Conservation (phyloP, 2,113 vertebrate genomes). For the Talpa occidentalis region DNA sequence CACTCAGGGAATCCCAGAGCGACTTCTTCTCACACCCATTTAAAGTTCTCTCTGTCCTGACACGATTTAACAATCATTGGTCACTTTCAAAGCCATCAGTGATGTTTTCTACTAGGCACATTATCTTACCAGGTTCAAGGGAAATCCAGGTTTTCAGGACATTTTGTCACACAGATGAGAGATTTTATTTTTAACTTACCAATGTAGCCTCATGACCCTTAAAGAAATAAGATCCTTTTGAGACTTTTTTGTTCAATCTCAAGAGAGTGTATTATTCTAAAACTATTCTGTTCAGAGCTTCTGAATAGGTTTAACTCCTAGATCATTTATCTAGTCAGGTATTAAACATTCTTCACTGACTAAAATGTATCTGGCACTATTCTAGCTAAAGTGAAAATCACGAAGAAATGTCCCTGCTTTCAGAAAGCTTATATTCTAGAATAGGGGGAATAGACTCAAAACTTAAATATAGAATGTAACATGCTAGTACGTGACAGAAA, state of each 20-base stretch:
- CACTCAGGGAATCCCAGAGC: not conserved
- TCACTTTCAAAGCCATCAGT: not conserved
- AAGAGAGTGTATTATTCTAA: not conserved
- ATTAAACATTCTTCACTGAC: not conserved
- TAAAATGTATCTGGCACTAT: not conserved
- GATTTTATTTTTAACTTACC: not conserved
- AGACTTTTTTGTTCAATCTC: not conserved
- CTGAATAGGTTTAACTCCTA: not conserved
- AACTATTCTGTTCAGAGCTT: not conserved
- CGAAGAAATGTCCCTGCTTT: not conserved
- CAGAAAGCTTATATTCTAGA: not conserved
- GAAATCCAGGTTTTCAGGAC: not conserved
- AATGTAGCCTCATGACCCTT: not conserved
- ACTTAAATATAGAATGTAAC: not conserved
- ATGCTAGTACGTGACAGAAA: not conserved
- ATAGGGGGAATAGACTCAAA: not conserved
- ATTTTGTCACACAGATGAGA: not conserved
- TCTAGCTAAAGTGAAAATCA: not conserved
- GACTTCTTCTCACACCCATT: not conserved
- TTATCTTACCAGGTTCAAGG: not conserved
- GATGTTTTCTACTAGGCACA: not conserved
- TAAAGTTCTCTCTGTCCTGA: not conserved
- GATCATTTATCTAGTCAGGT: not conserved
- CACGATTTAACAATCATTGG: not conserved
- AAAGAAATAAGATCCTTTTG: conserved; percentile 19